Evolutionary conservation across 2,797 vertebrate species (phyloP), one percentile per base, ranked within the genome.

Genomic region (Pelodytes ibericus): DNA sequence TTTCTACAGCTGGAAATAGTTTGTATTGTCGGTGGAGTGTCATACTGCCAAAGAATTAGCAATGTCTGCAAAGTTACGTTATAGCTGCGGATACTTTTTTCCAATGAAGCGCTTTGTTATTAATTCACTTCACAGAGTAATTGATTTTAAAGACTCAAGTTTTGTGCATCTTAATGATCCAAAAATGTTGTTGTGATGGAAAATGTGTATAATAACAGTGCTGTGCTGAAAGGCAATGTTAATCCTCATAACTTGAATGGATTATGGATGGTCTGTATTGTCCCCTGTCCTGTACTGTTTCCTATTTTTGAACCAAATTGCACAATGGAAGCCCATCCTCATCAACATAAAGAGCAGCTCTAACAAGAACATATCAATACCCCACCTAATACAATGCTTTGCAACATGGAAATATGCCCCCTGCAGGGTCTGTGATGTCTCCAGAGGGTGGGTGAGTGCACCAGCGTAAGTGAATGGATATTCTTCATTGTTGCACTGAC

Each of bases 1-100:
- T 65, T 65, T 65, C 63, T 47, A 49, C 22, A 47, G 39, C 41
- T 65, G 63, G 63, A 65, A 65, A 65, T 49, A 65, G 41, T 65
- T 65, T 47, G 39, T 65, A 22, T 49, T 49, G 20, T 26, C 41
- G 41, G 63, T 47, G 22, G 49, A 49, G 63, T 11, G 9, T n/a
- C 49, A 25, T 65, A 36, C 15, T 65, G 63, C 24, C 63, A 65
- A 47, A 49, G 24, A 22, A 65, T 58, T 58, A 26, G n/a, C 4
- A 65, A 26, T 65, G 39, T 27, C 41, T 65, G 63, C 49, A 65
- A 63, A 65, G 63, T 65, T 65, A 25, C 39, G 29, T 47, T 65
- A 49, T 65, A 41, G 39, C 26, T 49, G 41, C 24, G 27, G 33
- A 65, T 18, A 65, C 39, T 27, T 65, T n/a, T 63, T 65, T 65